Evolutionary conservation across 2,888 invertebrate genomes (phyloP), one percentile per base, ranked within the genome.

Genomic region (Clepsis dumicolana): DNA sequence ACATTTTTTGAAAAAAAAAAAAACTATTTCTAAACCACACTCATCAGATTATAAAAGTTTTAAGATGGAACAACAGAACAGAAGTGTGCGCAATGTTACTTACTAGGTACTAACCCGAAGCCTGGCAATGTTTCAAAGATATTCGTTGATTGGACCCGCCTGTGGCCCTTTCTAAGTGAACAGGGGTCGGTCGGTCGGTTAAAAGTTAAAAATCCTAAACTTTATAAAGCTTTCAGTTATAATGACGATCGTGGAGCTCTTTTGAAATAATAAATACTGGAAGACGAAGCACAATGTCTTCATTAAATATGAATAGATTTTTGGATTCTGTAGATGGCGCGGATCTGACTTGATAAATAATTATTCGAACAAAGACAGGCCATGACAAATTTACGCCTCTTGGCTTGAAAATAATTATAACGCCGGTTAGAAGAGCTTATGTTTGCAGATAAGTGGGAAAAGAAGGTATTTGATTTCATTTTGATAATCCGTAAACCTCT

Each of bases 401-500:
- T 56, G 60, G 32, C 53, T 61, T 24, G 53, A 65, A 38, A 62
- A 35, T 66, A 27, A 71, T 72, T 73, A 75, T 73, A 65, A 63
- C 57, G 65, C 64, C 50, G 67, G 72, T 61, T 73, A 68, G 41
- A 72, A 72, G 72, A 70, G 69, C 70, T 71, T 72, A 68, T 27
- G 71, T 68, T 70, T 71, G 67, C 70, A 65, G 71, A 74, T 76
- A 77, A 77, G 80, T 74, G 74, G 74, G 76, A 7, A 72, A 74
- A 76, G 72, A 73, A 77, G 75, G 80, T 78, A 80, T 76, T 78
- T 76, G 79, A 82, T 85, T 84, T 80, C 83, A 85, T 85, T 87
- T 88, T 85, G 84, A 84, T 89, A 90, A 90, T 89, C 87, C 88
- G 77, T 78, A 80, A 84, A 81, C 84, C 82, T 85, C 81, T 85